Percentiles rank a stretch among this genome's conserved stretches.
These are phyloP conservation scores for Cyclura pinguis DNA, from an alignment of 2,797 vertebrate genomes.

Conservation along the genomic window DNA sequence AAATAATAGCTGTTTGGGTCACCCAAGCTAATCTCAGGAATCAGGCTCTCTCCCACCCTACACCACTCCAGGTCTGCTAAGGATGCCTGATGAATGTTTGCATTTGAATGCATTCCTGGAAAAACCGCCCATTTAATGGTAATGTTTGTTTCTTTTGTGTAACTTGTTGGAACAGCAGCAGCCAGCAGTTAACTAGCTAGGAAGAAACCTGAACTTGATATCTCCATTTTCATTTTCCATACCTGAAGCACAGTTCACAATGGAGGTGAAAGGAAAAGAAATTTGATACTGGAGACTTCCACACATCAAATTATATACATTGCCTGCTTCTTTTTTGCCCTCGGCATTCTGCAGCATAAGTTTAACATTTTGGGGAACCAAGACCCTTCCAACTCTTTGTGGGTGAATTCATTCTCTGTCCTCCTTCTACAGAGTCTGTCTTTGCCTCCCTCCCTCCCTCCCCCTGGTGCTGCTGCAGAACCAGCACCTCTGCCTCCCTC, in stretches of 20 bases:
- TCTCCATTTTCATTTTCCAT: conserved; percentile 6
- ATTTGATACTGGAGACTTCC: conserved; percentile 14
- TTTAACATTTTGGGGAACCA: conserved; percentile 21
- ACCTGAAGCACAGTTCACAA: neutral
- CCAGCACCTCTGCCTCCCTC: neutral
- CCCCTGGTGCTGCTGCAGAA: neutral
- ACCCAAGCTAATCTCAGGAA: rapidly evolving
- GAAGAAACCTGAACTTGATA: conserved; percentile 41
- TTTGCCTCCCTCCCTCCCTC: too few relatives aligned
- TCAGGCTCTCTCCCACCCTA: rapidly evolving
- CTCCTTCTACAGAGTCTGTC: neutral
- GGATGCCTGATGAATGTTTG: neutral
- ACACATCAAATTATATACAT: conserved; percentile 17
- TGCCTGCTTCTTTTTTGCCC: conserved; percentile 4
- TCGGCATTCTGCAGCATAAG: neutral
- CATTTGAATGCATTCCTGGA: neutral
- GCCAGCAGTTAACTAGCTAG: conserved; percentile 23
- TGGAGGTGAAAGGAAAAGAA: conserved; percentile 10
- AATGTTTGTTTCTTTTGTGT: neutral
- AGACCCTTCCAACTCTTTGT: neutral
- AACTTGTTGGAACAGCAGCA: neutral
- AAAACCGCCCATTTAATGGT: conserved; percentile 17
- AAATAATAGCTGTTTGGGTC: neutral
- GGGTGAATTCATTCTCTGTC: conserved; percentile 35
- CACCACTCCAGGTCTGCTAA: rapidly evolving